Conservation (phyloP, 92 coral and sea anemone species). For the Pocillopora grandis region DNA sequence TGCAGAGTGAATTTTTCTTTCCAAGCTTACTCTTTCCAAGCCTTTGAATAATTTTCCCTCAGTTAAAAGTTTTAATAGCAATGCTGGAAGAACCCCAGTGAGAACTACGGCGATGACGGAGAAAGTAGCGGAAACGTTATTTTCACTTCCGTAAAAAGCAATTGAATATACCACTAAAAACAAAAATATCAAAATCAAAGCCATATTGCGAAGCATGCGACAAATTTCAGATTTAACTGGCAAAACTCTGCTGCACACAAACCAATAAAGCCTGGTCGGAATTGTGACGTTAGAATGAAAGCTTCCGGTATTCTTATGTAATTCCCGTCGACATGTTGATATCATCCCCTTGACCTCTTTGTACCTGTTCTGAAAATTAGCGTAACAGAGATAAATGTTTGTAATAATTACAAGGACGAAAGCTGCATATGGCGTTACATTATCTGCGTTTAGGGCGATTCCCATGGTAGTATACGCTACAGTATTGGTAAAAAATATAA, state of each 20-base stretch:
- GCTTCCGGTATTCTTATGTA: not conserved
- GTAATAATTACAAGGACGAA: not conserved
- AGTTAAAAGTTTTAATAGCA: not conserved
- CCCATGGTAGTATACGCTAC: not conserved
- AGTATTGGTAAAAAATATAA: not conserved
- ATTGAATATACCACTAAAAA: not conserved
- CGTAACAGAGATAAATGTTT: constrained; percentile 4
- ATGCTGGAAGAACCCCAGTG: not conserved
- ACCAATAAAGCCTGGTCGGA: not conserved
- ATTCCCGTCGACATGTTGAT: not conserved
- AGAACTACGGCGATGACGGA: not conserved
- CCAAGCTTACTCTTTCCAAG: not conserved
- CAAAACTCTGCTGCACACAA: not conserved
- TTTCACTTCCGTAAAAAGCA: not conserved
- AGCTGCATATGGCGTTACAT: not conserved
- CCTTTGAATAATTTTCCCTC: not conserved
- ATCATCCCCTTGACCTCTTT: constrained; percentile 8
- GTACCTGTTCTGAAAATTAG: constrained; percentile 1
- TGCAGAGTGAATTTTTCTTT: not conserved
- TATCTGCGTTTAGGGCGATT: not conserved
- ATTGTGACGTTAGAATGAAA: not conserved
- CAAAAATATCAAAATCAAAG: not conserved
- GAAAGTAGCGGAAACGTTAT: not conserved
- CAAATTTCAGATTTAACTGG: not conserved
- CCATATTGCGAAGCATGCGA: not conserved